These are phyloP conservation scores for Malaclemys terrapin DNA, from an alignment of 2,113 vertebrate genomes.

Conservation along the genomic window DNA sequence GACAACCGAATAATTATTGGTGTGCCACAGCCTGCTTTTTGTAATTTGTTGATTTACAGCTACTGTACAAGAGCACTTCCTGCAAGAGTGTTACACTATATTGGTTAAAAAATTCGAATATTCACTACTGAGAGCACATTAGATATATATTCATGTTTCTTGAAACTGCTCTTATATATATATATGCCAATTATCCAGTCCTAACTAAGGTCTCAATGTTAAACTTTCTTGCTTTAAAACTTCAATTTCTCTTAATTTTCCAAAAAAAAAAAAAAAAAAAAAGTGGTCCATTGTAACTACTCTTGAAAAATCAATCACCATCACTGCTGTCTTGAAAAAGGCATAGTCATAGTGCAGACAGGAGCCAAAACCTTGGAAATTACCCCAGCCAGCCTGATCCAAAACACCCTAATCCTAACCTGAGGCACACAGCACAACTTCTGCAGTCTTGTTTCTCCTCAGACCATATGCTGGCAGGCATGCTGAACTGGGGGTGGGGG, in stretches of 20 bases:
- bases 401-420: accelerated
- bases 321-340: background rate
- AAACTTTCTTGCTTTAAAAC: background rate
- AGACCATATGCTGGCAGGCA: background rate
- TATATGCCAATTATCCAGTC: background rate
- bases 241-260: background rate
- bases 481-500: accelerated
- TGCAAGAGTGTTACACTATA: background rate
- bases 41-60: background rate
- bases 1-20: background rate
- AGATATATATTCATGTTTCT: background rate
- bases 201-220: background rate
- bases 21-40: background rate
- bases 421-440: background rate
- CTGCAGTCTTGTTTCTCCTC: background rate
- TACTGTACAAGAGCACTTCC: background rate
- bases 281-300: background rate
- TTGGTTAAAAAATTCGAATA: background rate
- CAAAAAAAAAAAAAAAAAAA: background rate
- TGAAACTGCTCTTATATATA: background rate
- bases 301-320: background rate
- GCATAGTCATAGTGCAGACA: background rate
- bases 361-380: background rate
- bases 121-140: background rate
- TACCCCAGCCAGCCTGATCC: background rate